These are phyloP conservation scores for Eumaeus atala DNA, from an alignment of 1,140 invertebrate genomes.

Conservation along the genomic window DNA sequence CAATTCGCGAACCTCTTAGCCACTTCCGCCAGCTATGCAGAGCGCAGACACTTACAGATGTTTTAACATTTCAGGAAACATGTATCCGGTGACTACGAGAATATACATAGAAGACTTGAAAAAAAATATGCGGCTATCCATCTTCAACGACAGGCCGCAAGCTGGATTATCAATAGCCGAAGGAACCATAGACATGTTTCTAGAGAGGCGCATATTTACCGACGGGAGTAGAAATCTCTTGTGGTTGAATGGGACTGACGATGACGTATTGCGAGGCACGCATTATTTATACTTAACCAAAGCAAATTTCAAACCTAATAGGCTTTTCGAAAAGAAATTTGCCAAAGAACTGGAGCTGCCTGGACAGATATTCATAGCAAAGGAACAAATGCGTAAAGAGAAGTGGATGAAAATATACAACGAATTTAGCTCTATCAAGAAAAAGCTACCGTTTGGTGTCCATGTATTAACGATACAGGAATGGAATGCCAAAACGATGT, in stretches of 20 bases:
- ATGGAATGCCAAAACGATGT: slow-evolving; percentile 78
- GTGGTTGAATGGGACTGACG: slow-evolving; percentile 89
- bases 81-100: slow-evolving; percentile 93
- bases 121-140: slow-evolving; percentile 72
- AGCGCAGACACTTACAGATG: background rate
- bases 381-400: slow-evolving; percentile 8
- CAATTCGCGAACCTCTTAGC: too few species aligned
- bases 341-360: slow-evolving; percentile 41
- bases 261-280: slow-evolving; percentile 84
- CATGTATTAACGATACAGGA: slow-evolving; percentile 91
- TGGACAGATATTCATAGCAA: slow-evolving; percentile 28
- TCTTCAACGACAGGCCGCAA: slow-evolving; percentile 91
- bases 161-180: slow-evolving; percentile 86
- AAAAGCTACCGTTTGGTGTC: slow-evolving; percentile 82
- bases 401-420: slow-evolving; percentile 28
- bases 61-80: slow-evolving; percentile 78
- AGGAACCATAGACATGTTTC: slow-evolving; percentile 86
- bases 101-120: slow-evolving; percentile 81
- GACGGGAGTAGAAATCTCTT: slow-evolving; percentile 95
- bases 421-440: slow-evolving; percentile 35
- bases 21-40: too few species aligned
- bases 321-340: slow-evolving; percentile 49
- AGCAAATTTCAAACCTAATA: slow-evolving; percentile 38
- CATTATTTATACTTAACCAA: slow-evolving; percentile 69
- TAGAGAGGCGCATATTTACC: slow-evolving; percentile 88